Evolutionary conservation across 2,797 vertebrate species (phyloP), one percentile per base, ranked within the genome.

Genomic region (Sebastes nivosus): DNA sequence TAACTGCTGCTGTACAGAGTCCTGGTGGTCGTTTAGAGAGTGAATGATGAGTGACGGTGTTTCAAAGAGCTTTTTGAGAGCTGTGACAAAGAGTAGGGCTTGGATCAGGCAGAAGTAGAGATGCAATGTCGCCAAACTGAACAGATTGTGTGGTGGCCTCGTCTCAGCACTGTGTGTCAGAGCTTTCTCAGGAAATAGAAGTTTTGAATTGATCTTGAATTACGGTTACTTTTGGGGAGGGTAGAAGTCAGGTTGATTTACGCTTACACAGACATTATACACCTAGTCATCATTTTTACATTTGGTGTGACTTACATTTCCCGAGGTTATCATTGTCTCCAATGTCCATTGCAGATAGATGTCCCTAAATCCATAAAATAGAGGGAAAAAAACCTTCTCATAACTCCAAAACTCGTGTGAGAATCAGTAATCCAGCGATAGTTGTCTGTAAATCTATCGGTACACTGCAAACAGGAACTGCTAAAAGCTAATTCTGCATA

Each of bases 121-220:
- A 73, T 30, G 24, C 63, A 25, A 4, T 57, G 75, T 71, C 11
- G 0, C 46, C 58, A 75, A 58, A 75, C 25, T 69, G 27, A 83
- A 67, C 59, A 61, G 77, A 71, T 25, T 66, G 32, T 66, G 38
- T 61, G 60, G 64, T 54, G 20, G 68, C 59, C 64, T 60, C 25
- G 5, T 69, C 42, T 42, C 7, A 11, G 13, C 32, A 1, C 38
- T 66, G 59, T 30, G 36, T 73, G 60, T 66, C 67, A 72, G 20
- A 65, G 64, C 66, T 66, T 54, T 55, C 36, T 46, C 54, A 54
- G 65, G 58, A 75, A 80, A 64, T 46, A 20, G 11, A 20, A 72
- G 60, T 36, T 76, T 55, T 58, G 3, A 66, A 63, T 63, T 61
- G 30, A 13, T 64, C 32, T 18, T 50, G 14, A 77, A 55, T 74